A percentile compares a stretch with the other conserved stretches of the same genome.
These are phyloP conservation scores for Cerastis rubricosa DNA, from an alignment of 2,888 invertebrate genomes.

Conservation along the genomic window DNA sequence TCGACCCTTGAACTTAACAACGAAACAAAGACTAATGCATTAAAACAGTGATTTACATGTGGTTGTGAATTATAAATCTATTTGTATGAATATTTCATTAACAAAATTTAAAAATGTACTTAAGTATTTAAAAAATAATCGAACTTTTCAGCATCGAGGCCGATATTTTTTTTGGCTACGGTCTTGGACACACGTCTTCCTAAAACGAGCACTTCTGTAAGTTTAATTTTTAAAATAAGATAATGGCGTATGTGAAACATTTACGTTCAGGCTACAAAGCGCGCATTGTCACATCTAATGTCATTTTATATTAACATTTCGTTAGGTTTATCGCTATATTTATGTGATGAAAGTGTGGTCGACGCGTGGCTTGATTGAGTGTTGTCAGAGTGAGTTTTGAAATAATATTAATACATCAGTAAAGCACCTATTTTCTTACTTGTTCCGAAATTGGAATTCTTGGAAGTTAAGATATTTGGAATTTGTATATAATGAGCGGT, in stretches of 20 bases:
- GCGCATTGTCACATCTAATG: constrained; percentile 34
- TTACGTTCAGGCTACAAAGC: constrained; percentile 30
- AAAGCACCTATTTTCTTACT: constrained; percentile 77
- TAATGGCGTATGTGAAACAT: constrained; percentile 28
- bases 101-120: constrained; percentile 57
- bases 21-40: constrained; percentile 44
- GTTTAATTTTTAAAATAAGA: constrained; percentile 67
- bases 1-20: constrained; percentile 29
- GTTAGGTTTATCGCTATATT: constrained; percentile 35
- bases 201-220: constrained; percentile 67
- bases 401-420: constrained; percentile 65
- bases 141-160: constrained; percentile 11
- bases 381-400: constrained; percentile 59
- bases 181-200: constrained; percentile 62
- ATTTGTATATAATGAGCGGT: constrained; percentile 72
- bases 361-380: constrained; percentile 46
- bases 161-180: constrained; percentile 48
- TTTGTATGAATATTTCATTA: constrained; percentile 51
- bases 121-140: constrained; percentile 49
- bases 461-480: constrained; percentile 68
- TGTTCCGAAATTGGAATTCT: constrained; percentile 65
- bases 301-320: constrained; percentile 48
- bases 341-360: constrained; percentile 38
- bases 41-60: constrained; percentile 53
- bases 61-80: constrained; percentile 57